Evolutionary conservation across 2,888 invertebrate genomes (phyloP).

Genomic region (Panopea generosa): DNA sequence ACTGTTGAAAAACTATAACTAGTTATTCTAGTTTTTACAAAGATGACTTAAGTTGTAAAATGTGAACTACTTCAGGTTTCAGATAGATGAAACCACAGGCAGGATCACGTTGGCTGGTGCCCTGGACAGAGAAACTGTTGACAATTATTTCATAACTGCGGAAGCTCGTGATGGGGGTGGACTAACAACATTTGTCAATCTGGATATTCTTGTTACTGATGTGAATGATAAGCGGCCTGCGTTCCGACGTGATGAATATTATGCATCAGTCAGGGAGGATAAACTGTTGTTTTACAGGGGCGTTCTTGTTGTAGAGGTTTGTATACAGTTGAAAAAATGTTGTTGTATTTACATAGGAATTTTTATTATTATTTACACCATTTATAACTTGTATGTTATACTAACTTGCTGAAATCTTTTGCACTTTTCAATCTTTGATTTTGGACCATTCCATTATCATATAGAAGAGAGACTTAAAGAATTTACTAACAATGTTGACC

Average conservation of each 20-base stretch:
- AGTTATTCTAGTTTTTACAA: too few species aligned
- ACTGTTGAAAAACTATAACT: too few species aligned
- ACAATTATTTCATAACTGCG: slow-evolving; percentile 92
- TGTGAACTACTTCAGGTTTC: slow-evolving; percentile 88
- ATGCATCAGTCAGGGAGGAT: slow-evolving; percentile 89
- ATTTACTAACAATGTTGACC: too few species aligned
- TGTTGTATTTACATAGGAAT: not conserved
- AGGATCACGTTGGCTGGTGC: slow-evolving; percentile 88
- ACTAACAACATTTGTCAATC: slow-evolving; percentile 74
- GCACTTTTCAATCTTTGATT: too few species aligned
- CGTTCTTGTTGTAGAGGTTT: slow-evolving; percentile 90
- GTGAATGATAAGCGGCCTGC: slow-evolving; percentile 81
- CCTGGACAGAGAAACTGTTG: slow-evolving; percentile 92
- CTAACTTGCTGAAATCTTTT: too few species aligned
- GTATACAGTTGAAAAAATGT: too few species aligned
- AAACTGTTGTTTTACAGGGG: slow-evolving; percentile 91
- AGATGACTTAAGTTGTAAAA: too few species aligned
- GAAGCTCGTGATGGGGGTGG: slow-evolving; percentile 94
- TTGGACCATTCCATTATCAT: too few species aligned
- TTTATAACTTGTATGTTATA: too few species aligned
- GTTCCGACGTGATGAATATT: slow-evolving; percentile 78
- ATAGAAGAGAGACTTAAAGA: too few species aligned
- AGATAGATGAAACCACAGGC: slow-evolving; percentile 89
- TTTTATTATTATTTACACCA: not conserved
- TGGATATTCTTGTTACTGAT: slow-evolving; percentile 79